These are phyloP conservation scores for Rhabdornis inornatus DNA, from an alignment of 2,113 vertebrate genomes.

Conservation along the genomic window DNA sequence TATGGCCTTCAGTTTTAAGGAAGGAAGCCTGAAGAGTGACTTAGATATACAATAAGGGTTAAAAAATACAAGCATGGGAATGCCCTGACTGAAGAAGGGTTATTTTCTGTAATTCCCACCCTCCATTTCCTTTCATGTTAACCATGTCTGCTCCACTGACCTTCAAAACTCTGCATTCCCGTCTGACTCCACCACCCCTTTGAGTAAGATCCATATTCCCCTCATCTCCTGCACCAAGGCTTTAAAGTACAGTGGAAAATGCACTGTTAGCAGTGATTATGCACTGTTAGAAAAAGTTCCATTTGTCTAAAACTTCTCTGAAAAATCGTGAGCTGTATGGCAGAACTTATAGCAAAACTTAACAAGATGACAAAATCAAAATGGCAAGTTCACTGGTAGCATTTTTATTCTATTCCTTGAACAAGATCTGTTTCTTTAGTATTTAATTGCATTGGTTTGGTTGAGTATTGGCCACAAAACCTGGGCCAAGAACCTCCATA, in stretches of 20 bases:
- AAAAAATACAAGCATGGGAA: not conserved
- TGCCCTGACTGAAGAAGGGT: not conserved
- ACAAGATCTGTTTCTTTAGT: not conserved
- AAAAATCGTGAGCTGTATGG: not conserved
- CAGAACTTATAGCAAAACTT: not conserved
- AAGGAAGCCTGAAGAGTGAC: not conserved
- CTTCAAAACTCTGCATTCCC: not conserved
- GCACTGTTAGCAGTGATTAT: not conserved
- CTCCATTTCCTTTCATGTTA: not conserved
- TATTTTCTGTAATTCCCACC: not conserved
- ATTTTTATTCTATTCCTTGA: not conserved
- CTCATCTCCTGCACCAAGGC: not conserved
- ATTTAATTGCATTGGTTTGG: not conserved
- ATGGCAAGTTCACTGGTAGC: not conserved
- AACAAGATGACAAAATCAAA: not conserved
- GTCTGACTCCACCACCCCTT: not conserved
- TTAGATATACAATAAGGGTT: not conserved
- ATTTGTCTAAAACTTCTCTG: not conserved
- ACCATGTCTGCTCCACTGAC: not conserved
- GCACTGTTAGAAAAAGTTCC: not conserved
- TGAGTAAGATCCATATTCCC: not conserved
- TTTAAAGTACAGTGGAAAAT: not conserved
- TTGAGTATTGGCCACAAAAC: not conserved
- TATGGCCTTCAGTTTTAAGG: not conserved
- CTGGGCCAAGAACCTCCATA: not conserved